Base-by-base conservation (phyloP, 2,113 vertebrate species). In the Tetraodon nigroviridis region DNA sequence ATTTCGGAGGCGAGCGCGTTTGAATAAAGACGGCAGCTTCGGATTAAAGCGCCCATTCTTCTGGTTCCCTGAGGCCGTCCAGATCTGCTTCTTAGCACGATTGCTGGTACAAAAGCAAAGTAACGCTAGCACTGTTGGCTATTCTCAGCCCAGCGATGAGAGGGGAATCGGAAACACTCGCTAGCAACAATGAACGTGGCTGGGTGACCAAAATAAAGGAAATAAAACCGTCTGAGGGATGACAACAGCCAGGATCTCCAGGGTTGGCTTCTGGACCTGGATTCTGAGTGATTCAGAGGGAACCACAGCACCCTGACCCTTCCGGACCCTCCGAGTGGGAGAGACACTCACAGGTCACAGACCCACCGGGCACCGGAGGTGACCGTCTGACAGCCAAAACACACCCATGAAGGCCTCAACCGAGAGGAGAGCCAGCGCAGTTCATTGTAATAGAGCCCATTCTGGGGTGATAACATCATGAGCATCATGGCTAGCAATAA, bases 1-100 rank as follows among this genome's bases (percentile, higher is more conserved):
- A 73, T 77, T 81, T 63, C 51, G 60, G 50, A 73, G 74, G 55
- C 32, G 50, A 75, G 70, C 72, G 71, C 76, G 66, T 85, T 86
- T 87, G 81, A 77, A 79, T 83, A 85, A 88, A 82, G 79, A 81
- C 83, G 46, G 61, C 61, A 21, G 69, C 61, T 72, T 50, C 67
- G 64, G 79, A 80, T 76, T 75, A 73, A 85, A 86, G 75, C 77
- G 67, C 45, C 81, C 75, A 72, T 74, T 78, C 58, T 56, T 24
- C 58, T 12, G 18, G 1, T 44, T 52, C 83, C 84, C 78, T 27
- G 0, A 48, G 76, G 82, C 62, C 37, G 63, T 71, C 76, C 79
- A 76, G 18, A 82, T 44, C 59, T 67, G 53, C 75, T 58, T 50
- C 48, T 14, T 64, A 50, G 64, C 67, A 64, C 59, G 57, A 61